Base-by-base conservation (phyloP, 2,888 invertebrate genomes). In the Pristionchus japonicus region DNA sequence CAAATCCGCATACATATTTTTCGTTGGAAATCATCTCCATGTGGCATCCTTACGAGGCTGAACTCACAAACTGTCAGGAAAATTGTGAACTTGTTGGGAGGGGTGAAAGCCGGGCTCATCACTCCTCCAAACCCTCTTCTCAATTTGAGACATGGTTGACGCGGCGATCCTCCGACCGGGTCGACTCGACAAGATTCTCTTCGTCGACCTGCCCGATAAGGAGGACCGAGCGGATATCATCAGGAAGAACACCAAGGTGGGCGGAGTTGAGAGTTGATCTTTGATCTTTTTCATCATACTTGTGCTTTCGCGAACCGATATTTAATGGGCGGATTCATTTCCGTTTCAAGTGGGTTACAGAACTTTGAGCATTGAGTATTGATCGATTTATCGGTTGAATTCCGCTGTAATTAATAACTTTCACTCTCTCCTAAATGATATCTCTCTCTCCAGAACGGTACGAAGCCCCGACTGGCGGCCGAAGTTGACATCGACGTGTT, bases 151-250 rank as follows among this genome's bases (percentile, higher is more conserved):
- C 94, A 98, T 98, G 37, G 97, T 99, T 88, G 99, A 99, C 95
- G 97, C 98, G 4, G 99, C 99, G 0, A 97, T 99, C 64, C 95
- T 99, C 89, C 96, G 98, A 93, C 97, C 97, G 0, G 99, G 99
- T 0, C 96, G 98, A 91, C 95, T 98, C 89, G 98, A 98, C 94
- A 97, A 97, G 94, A 96, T 97, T 88, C 96, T 98, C 89, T 98
- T 97, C 94, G 97, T 98, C 2, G 98, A 97, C 1, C 96, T 99
- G 94, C 99, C 99, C 0, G 96, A 96, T 4, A 95, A 96, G 4
- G 95, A 96, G 20, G 98, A 98, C 94, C 96, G 98, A 89, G 96
- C 96, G 0, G 98, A 98, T 91, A 99, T 99, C 92, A 95, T 99
- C 31, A 96, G 96, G 57, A 94, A 94, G 87, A 89, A 89, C 37